A percentile compares a stretch with the other conserved stretches of the same genome.
Evolutionary conservation across 2,113 vertebrate species (phyloP).

Genomic region (Hemiprocne comata): DNA sequence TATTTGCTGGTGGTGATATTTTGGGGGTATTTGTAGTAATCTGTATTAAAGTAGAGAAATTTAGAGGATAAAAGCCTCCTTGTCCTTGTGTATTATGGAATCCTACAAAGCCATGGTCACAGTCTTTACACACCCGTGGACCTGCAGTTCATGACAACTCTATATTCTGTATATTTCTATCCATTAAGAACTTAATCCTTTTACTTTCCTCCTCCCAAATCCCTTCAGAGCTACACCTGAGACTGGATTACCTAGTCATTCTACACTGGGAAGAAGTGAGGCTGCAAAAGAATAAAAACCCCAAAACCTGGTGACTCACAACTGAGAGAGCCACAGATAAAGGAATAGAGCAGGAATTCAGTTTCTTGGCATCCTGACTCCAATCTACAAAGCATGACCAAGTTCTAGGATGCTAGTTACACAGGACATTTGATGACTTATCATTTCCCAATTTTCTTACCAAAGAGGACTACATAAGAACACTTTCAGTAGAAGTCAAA

Average conservation of each 20-base stretch:
- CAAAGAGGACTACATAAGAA: not conserved
- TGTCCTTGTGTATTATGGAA: not conserved
- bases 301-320: not conserved
- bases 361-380: not conserved
- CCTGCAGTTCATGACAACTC: too few species aligned
- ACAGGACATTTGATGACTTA: not conserved
- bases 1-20: not conserved
- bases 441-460: not conserved
- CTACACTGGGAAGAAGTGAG: not conserved
- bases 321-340: not conserved
- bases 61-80: not conserved
- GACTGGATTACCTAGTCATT: not conserved
- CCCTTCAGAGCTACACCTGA: not conserved
- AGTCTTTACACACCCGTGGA: not conserved
- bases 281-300: not conserved
- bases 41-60: not conserved
- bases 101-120: fast-evolving
- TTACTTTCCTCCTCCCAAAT: not conserved
- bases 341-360: not conserved
- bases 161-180: not conserved
- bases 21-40: not conserved
- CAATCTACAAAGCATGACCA: not conserved
- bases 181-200: not conserved
- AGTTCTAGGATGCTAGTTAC: not conserved
- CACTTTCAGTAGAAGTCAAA: not conserved